phyloP scores from a whole-genome alignment of 2,113 vertebrate species.

The Neogobius melanostomus region DNA sequence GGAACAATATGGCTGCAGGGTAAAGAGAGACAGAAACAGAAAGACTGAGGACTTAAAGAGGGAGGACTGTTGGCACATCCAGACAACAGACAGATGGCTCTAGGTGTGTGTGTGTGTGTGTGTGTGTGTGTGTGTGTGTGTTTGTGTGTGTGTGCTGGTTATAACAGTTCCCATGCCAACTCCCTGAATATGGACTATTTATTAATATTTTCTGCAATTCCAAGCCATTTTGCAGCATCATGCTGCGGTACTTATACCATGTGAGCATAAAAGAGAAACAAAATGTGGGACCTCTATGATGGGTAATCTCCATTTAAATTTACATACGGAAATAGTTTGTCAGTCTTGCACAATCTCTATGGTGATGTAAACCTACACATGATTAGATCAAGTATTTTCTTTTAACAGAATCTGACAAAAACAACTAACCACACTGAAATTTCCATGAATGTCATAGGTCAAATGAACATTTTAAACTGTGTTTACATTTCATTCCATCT shows the following conservation, averaged over 20 bases:
- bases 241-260: neutral
- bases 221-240: neutral
- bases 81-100: slow-evolving; percentile 51
- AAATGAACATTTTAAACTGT: neutral
- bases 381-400: too few species aligned
- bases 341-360: too few species aligned
- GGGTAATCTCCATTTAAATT: too few species aligned
- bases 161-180: slow-evolving; percentile 8
- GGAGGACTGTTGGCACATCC: slow-evolving; percentile 34
- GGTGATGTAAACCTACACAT: too few species aligned
- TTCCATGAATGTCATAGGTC: neutral
- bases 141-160: neutral
- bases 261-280: neutral
- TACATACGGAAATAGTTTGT: too few species aligned
- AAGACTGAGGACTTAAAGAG: slow-evolving; percentile 31
- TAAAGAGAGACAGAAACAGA: neutral
- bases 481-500: slow-evolving; percentile 20
- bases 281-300: too few species aligned
- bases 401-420: too few species aligned
- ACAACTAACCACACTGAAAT: too few species aligned
- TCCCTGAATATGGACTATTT: slow-evolving; percentile 9
- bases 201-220: slow-evolving; percentile 9
- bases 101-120: slow-evolving; percentile 25
- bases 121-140: slow-evolving; percentile 6
- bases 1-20: slow-evolving; percentile 30